These are phyloP conservation scores for Ceraclea dissimilis DNA, from an alignment of 2,888 invertebrate species.

Conservation along the genomic window DNA sequence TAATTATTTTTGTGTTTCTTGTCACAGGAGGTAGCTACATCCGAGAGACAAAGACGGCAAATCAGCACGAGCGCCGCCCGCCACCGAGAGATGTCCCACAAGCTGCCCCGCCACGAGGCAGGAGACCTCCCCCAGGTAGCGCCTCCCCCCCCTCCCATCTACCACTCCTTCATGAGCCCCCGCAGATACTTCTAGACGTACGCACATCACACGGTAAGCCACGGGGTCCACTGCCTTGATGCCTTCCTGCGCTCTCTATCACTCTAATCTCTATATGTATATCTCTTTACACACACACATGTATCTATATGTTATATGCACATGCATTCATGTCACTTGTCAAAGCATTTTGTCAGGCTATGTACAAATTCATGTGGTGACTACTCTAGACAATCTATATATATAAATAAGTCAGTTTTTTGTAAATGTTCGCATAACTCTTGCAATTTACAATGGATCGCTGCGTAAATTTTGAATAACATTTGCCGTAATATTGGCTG, in stretches of 20 bases:
- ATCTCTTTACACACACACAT: not conserved
- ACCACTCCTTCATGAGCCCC: slow-evolving; percentile 21
- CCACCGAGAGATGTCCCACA: slow-evolving; percentile 54
- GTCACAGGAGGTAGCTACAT: slow-evolving; percentile 57
- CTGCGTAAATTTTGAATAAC: no score
- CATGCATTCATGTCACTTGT: no score
- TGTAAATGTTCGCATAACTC: no score
- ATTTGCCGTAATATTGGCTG: no score
- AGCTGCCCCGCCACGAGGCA: slow-evolving; percentile 48
- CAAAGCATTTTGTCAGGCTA: no score
- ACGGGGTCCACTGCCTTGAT: slow-evolving; percentile 10
- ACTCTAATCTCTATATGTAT: not conserved
- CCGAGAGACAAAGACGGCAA: slow-evolving; percentile 56
- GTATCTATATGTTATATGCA: not conserved
- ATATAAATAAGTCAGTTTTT: no score
- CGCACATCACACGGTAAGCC: slow-evolving; percentile 18
- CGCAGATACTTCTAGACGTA: slow-evolving; percentile 24
- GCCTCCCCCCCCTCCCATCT: slow-evolving; percentile 6
- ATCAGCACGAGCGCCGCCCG: slow-evolving; percentile 55
- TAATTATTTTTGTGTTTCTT: not conserved
- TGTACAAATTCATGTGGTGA: no score
- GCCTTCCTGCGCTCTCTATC: not conserved
- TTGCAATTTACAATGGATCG: no score
- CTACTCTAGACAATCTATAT: no score
- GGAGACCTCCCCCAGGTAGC: slow-evolving; percentile 34